These are phyloP conservation scores for Synanthedon andrenaeformis DNA, from an alignment of 2,888 invertebrate genomes.

Conservation along the genomic window DNA sequence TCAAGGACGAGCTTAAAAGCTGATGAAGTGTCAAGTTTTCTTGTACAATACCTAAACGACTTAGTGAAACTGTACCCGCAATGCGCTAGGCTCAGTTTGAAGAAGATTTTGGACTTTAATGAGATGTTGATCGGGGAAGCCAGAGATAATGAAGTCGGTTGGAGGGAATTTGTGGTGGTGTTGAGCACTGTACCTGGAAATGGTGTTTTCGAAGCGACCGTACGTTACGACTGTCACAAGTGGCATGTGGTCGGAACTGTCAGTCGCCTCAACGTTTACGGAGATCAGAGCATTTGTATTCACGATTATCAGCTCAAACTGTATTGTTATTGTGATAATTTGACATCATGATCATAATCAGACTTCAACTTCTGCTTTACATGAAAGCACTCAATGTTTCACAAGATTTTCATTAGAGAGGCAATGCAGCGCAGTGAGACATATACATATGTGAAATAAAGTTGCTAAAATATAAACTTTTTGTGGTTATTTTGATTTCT, in stretches of 20 bases:
- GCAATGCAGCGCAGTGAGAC: too few relatives aligned
- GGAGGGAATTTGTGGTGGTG: slow-evolving; percentile 71
- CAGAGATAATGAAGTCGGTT: slow-evolving; percentile 33
- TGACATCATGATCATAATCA: too few relatives aligned
- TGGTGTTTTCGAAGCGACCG: slow-evolving; percentile 81
- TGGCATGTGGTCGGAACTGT: slow-evolving; percentile 75
- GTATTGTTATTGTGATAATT: slow-evolving; percentile 74
- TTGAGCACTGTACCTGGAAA: slow-evolving; percentile 73
- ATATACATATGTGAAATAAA: too few relatives aligned
- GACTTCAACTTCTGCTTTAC: too few relatives aligned
- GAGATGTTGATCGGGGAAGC: slow-evolving; percentile 71
- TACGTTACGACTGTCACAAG: slow-evolving; percentile 31
- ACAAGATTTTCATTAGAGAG: too few relatives aligned
- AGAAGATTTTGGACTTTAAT: slow-evolving; percentile 27
- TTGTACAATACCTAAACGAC: slow-evolving; percentile 74
- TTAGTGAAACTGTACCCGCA: slow-evolving; percentile 69
- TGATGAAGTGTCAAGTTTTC: slow-evolving; percentile 63
- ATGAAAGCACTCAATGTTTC: too few relatives aligned
- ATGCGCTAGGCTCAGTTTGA: slow-evolving; percentile 73
- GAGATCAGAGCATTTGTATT: slow-evolving; percentile 78
- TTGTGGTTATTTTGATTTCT: too few relatives aligned
- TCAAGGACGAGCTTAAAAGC: slow-evolving; percentile 59
- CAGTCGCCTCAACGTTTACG: slow-evolving; percentile 80
- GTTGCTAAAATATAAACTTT: too few relatives aligned
- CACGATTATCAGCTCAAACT: slow-evolving; percentile 75